Evolutionary conservation across 2,888 invertebrate species (phyloP).

Genomic region (Lordiphosa andalusiaca): DNA sequence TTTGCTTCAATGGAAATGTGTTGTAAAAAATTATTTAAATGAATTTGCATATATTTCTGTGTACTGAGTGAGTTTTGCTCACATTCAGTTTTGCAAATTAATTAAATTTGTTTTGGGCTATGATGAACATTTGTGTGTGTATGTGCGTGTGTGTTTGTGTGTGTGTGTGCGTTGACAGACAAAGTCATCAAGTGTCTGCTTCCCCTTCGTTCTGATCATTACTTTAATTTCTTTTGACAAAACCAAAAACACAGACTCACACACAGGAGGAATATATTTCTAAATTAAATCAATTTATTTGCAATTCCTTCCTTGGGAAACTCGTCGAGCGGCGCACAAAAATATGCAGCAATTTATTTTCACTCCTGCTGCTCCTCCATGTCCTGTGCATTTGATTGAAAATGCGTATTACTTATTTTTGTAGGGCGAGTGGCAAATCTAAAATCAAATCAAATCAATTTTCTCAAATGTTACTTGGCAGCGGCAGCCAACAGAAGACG

Average conservation of each 20-base stretch:
- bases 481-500: constrained; percentile 30
- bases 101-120: constrained; percentile 55
- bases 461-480: constrained; percentile 66
- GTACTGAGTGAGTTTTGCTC: constrained; percentile 35
- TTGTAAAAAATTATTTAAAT: constrained; percentile 46
- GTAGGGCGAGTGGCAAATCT: constrained; percentile 67
- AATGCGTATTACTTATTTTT: constrained; percentile 62
- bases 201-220: constrained; percentile 37
- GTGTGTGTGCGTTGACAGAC: constrained; percentile 7
- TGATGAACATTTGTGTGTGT: constrained; percentile 26
- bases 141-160: constrained; percentile 20
- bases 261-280: constrained; percentile 43
- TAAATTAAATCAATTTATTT: constrained; percentile 71
- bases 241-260: constrained; percentile 24
- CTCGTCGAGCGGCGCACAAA: constrained; percentile 36
- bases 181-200: constrained; percentile 35
- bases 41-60: constrained; percentile 48
- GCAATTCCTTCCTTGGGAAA: constrained; percentile 43
- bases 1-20: constrained; percentile 15
- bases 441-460: constrained; percentile 73
- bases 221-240: constrained; percentile 67
- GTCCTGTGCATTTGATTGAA: constrained; percentile 53
- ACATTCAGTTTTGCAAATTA: constrained; percentile 45
- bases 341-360: constrained; percentile 73
- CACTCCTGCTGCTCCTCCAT: constrained; percentile 15